These are phyloP conservation scores for Schmidtea mediterranea DNA, from an alignment of 1,140 invertebrate species.

Conservation along the genomic window DNA sequence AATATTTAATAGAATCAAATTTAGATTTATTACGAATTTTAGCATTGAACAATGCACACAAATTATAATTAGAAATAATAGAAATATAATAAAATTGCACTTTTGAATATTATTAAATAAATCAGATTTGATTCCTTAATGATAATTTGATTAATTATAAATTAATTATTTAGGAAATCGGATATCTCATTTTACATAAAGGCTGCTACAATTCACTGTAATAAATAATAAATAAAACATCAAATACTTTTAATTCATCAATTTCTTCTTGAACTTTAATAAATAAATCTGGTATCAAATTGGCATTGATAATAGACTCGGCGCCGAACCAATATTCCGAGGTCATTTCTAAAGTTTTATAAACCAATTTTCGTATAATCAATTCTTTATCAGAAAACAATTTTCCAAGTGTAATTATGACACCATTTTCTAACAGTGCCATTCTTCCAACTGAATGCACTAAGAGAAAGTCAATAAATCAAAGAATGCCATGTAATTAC, in stretches of 20 bases:
- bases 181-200: too few relatives aligned
- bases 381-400: constrained; percentile 23
- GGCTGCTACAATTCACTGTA: too few relatives aligned
- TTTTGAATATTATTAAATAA: too few relatives aligned
- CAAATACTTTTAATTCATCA: constrained; percentile 23
- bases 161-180: too few relatives aligned
- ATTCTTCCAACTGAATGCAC: constrained; percentile 24
- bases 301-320: constrained; percentile 18
- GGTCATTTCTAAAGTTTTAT: constrained; percentile 23
- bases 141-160: too few relatives aligned
- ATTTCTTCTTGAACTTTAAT: constrained; percentile 19
- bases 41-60: too few relatives aligned
- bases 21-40: too few relatives aligned
- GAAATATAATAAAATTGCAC: too few relatives aligned
- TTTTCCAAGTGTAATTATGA: constrained; percentile 19
- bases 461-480: constrained; percentile 8
- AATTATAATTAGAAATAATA: too few relatives aligned
- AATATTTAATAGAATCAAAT: too few relatives aligned
- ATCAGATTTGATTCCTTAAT: too few relatives aligned
- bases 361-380: constrained; percentile 22
- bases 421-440: constrained; percentile 18
- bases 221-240: too few relatives aligned
- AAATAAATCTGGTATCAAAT: constrained; percentile 18
- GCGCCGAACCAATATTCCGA: constrained; percentile 20
- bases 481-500: constrained; percentile 11